Percentiles rank a stretch among this genome's conserved stretches.
Conservation (phyloP, 2,888 invertebrate species). For the Lasioglossum zephyrum region DNA sequence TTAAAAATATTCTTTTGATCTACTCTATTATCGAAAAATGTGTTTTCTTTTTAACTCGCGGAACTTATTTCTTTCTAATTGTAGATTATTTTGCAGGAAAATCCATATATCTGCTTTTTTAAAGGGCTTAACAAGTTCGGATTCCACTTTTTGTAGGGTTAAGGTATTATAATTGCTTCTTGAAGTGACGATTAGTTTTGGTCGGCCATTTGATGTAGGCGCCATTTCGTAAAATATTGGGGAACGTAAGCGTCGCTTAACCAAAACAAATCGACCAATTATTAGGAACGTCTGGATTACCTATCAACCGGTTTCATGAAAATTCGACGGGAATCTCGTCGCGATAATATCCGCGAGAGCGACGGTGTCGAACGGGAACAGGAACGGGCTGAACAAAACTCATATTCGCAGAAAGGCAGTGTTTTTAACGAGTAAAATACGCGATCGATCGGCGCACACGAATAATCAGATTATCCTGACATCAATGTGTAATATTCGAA, state of each 20-base stretch:
- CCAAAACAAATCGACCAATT: background rate
- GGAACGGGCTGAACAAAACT: constrained; percentile 15
- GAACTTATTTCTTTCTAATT: too few relatives aligned
- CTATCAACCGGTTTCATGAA: background rate
- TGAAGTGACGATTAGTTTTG: background rate
- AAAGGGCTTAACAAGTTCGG: too few relatives aligned
- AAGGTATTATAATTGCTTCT: background rate
- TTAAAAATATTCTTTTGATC: too few relatives aligned
- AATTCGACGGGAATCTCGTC: constrained; percentile 2
- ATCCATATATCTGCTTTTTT: too few relatives aligned
- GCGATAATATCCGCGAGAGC: constrained; percentile 13
- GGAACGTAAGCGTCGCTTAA: background rate
- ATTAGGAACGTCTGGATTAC: constrained; percentile 3
- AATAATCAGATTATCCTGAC: constrained; percentile 60
- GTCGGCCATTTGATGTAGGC: background rate
- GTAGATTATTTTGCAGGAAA: too few relatives aligned
- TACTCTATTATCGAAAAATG: too few relatives aligned
- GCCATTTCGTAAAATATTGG: background rate
- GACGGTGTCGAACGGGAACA: background rate
- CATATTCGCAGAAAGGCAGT: constrained; percentile 24
- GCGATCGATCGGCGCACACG: constrained; percentile 45
- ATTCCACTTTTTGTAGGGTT: too few relatives aligned
- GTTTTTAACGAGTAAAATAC: constrained; percentile 56
- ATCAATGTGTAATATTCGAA: constrained; percentile 56
- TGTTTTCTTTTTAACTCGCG: too few relatives aligned